Evolutionary conservation across 1,140 invertebrate species (phyloP), one percentile per base, ranked within the genome.

Genomic region (Heliconius melpomene): DNA sequence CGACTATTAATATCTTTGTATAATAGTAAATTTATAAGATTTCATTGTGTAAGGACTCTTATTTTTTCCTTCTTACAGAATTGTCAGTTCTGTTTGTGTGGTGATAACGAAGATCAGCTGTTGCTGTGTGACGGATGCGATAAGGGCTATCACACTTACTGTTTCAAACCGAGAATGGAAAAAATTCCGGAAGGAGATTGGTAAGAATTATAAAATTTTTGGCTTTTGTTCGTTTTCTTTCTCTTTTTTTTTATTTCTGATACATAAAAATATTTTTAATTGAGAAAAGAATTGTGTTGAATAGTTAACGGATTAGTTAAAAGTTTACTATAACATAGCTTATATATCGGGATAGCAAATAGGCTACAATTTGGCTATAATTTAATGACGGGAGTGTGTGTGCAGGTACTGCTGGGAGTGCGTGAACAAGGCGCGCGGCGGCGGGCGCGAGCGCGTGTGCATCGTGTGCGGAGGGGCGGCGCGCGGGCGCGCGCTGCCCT

Each of bases 71-170:
- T 9, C 70, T 97, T 96, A 74, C 96, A 99, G 98, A 98, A 98
- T 94, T 99, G 99, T 94, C 98, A 99, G 94, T 98, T 99, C 92
- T 99, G 99, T 95, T 96, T 98, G 87, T 97, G 97, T 88, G 98
- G 98, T 80, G 98, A 99, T 94, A 98, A 99, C 88, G 99, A 99
- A 95, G 98, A 98, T 85, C 98, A 99, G 91, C 94, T 99, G 71
- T 95, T 99, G 79, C 95, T 99, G 3, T 99, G 99, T 95, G 99
- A 99, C 95, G 98, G 98, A 81, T 99, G 99, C 95, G 99, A 99
- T 95, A 98, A 98, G 94, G 99, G 98, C 73, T 99, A 99, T 93
- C 99, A 99, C 95, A 99, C 98, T 71, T 99, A 99, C 91, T 99
- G 98, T 95, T 99, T 99, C 95, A 98, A 98, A 95, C 98, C 98